These are phyloP conservation scores for Macrophya alboannulata DNA, from an alignment of 2,888 invertebrate genomes.

Conservation along the genomic window DNA sequence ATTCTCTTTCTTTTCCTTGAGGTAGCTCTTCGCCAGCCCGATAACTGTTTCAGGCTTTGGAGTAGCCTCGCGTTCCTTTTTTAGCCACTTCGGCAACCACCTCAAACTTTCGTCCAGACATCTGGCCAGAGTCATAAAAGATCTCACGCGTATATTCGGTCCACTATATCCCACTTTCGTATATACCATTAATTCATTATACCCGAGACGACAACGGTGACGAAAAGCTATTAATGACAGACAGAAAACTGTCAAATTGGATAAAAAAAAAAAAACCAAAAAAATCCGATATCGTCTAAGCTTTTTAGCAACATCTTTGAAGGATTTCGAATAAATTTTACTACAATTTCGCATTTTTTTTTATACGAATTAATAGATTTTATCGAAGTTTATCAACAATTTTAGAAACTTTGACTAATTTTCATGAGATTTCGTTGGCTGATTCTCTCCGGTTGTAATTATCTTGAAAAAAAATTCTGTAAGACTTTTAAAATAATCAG, in stretches of 20 bases:
- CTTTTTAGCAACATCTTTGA: not conserved
- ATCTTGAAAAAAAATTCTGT: no score
- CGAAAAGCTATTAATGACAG: not conserved
- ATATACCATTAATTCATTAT: not conserved
- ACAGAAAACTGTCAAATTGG: not conserved
- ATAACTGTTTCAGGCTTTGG: not conserved
- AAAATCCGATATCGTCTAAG: not conserved
- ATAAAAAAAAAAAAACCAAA: not conserved
- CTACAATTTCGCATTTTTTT: no score
- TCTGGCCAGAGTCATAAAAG: slow-evolving; percentile 5
- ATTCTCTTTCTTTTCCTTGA: not conserved
- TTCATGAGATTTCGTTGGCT: no score
- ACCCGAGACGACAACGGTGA: not conserved
- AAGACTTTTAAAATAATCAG: no score
- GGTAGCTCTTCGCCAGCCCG: slow-evolving; percentile 1
- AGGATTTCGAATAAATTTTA: not conserved
- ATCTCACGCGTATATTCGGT: not conserved
- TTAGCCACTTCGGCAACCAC: not conserved
- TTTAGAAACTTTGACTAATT: no score
- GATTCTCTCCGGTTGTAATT: no score
- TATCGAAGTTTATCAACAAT: no score
- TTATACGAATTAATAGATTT: no score
- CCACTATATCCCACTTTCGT: not conserved
- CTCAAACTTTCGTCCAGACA: slow-evolving; percentile 18
- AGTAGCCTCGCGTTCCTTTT: not conserved